Evolutionary conservation across 2,888 invertebrate species (phyloP).

Genomic region (Chrysotoxum bicinctum): DNA sequence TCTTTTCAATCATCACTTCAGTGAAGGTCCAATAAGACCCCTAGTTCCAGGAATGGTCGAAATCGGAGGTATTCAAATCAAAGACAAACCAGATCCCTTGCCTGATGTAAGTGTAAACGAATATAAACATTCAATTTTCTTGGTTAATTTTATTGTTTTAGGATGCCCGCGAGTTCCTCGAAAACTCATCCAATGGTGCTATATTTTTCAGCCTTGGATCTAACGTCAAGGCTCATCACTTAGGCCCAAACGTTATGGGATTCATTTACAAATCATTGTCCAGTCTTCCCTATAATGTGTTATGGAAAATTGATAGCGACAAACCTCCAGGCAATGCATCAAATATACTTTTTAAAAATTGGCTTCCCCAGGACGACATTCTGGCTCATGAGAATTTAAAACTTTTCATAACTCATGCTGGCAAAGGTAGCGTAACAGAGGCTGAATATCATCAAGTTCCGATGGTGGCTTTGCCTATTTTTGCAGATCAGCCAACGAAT

Average conservation of each 20-base stretch:
- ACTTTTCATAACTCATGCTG: conserved; percentile 78
- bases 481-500: conserved; percentile 89
- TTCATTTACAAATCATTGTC: conserved; percentile 83
- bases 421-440: conserved; percentile 89
- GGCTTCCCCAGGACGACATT: conserved; percentile 86
- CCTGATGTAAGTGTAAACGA: conserved; percentile 61
- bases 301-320: conserved; percentile 85
- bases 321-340: conserved; percentile 74
- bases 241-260: conserved; percentile 82
- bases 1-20: conserved; percentile 73
- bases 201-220: conserved; percentile 80
- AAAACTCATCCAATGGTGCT: conserved; percentile 78
- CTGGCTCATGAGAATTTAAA: conserved; percentile 87
- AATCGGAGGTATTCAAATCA: conserved; percentile 74
- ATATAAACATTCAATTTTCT: background rate
- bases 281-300: conserved; percentile 83
- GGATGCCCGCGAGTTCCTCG: conserved; percentile 76
- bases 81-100: conserved; percentile 68
- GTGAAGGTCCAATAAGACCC: conserved; percentile 70
- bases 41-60: conserved; percentile 73
- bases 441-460: conserved; percentile 90
- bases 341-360: conserved; percentile 79
- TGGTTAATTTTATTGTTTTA: conserved; percentile 29
- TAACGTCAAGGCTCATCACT: conserved; percentile 75
- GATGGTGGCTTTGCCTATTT: conserved; percentile 88